A percentile compares a stretch with the other conserved stretches of the same genome.
These are phyloP conservation scores for Laodelphax striatellus DNA, from an alignment of 1,140 invertebrate genomes.

Conservation along the genomic window DNA sequence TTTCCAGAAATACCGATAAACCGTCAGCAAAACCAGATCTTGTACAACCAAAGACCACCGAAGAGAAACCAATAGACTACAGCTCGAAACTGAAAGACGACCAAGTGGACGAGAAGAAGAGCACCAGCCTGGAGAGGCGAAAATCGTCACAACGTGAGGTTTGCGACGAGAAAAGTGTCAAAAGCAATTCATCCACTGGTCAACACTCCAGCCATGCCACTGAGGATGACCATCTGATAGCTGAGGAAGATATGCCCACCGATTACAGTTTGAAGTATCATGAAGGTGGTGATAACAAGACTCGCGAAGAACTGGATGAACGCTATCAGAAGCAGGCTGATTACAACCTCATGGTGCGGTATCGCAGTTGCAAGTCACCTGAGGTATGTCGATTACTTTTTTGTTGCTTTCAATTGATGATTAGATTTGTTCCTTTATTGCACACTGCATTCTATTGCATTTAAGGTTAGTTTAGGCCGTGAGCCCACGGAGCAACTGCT, in stretches of 20 bases:
- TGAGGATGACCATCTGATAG: neutral
- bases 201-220: too few relatives aligned
- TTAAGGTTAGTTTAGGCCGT: too few relatives aligned
- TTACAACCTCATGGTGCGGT: neutral
- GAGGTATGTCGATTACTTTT: too few relatives aligned
- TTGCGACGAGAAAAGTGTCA: neutral
- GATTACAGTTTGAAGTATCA: constrained; percentile 79
- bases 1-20: too few relatives aligned
- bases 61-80: constrained; percentile 51
- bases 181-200: too few relatives aligned
- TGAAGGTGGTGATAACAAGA: constrained; percentile 35
- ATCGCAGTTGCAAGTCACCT: neutral
- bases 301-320: too few relatives aligned
- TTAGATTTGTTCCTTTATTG: too few relatives aligned
- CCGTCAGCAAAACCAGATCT: too few relatives aligned
- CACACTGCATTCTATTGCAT: too few relatives aligned
- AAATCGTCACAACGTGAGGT: neutral
- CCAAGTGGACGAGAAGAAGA: neutral
- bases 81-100: constrained; percentile 40
- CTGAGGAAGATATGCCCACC: constrained; percentile 66
- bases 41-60: neutral
- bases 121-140: constrained; percentile 10
- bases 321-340: neutral
- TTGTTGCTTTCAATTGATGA: too few relatives aligned
- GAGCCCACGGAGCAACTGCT: too few relatives aligned